These are phyloP conservation scores for Saccostrea cuccullata DNA, from an alignment of 1,140 invertebrate species.

Conservation along the genomic window DNA sequence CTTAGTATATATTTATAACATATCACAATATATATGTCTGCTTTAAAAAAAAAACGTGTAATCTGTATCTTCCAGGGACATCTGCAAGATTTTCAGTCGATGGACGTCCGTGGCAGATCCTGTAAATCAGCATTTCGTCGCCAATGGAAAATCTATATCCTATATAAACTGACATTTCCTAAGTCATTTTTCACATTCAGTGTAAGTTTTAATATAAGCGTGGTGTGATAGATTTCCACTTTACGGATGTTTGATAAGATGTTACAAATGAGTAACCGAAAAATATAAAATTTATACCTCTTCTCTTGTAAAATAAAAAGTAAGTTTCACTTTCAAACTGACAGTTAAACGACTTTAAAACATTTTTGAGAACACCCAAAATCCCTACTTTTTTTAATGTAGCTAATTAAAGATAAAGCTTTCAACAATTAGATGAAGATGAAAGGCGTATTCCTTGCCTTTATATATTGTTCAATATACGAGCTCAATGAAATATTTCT, in stretches of 20 bases:
- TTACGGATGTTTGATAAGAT: not conserved
- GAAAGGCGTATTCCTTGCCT: too few species aligned
- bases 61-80: not conserved
- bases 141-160: not conserved
- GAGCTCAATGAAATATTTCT: too few species aligned
- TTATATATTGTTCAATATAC: too few species aligned
- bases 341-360: not conserved
- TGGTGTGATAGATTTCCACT: not conserved
- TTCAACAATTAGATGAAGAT: too few species aligned
- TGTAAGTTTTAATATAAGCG: not conserved
- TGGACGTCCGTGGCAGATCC: not conserved
- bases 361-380: too few species aligned
- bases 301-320: not conserved
- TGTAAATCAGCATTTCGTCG: not conserved
- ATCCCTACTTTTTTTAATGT: too few species aligned
- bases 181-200: not conserved
- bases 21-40: not conserved
- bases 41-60: not conserved
- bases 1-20: not conserved
- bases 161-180: not conserved
- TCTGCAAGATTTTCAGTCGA: not conserved
- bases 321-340: not conserved
- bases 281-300: not conserved
- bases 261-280: not conserved
- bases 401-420: too few species aligned